Evolutionary conservation across 2,113 vertebrate genomes (phyloP), one percentile per base, ranked within the genome.

Genomic region (Corythaeola cristata): DNA sequence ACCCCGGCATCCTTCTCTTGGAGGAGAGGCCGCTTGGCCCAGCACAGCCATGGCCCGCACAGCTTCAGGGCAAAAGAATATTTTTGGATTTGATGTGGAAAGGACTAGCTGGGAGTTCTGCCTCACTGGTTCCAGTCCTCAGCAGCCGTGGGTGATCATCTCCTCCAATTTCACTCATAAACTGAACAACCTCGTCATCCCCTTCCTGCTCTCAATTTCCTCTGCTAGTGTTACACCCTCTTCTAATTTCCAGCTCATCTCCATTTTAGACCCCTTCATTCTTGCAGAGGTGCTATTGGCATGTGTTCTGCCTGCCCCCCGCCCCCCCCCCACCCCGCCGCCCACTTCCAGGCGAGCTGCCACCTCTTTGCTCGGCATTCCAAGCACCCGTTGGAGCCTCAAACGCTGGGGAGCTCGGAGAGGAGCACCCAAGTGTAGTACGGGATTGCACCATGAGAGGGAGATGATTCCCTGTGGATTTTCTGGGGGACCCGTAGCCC

Each of bases 391-490:
- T 2, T 33, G 78, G 77, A 49, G 58, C 66, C 9, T n/a, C 53
- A 11, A 8, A 21, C 2, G 16, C 35, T 15, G 79, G 37, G 58
- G 33, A 68, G 9, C 56, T 8, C 11, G 17, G 82, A 33, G 49
- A 73, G 68, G 44, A 64, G 63, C 62, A 72, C 58, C 83, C 67
- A 30, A 26, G 73, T 97, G 97, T 55, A 95, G 91, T 96, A 74
- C 86, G 49, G 84, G 87, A 91, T 91, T 19, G 17, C 77, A 82
- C 95, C 97, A 6, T 95, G 69, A 97, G 96, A 90, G 96, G 96
- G 96, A 96, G 95, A 92, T 80, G 91, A 95, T 85, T 97, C 94
- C 91, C 91, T 92, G 80, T 85, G 94, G 91, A 96, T 97, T 92
- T 90, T 82, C 86, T 20, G 77, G 87, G 92, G 62, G 62, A 49